phyloP scores from a whole-genome alignment of 2,113 vertebrate species.

The Leiothrix lutea region DNA sequence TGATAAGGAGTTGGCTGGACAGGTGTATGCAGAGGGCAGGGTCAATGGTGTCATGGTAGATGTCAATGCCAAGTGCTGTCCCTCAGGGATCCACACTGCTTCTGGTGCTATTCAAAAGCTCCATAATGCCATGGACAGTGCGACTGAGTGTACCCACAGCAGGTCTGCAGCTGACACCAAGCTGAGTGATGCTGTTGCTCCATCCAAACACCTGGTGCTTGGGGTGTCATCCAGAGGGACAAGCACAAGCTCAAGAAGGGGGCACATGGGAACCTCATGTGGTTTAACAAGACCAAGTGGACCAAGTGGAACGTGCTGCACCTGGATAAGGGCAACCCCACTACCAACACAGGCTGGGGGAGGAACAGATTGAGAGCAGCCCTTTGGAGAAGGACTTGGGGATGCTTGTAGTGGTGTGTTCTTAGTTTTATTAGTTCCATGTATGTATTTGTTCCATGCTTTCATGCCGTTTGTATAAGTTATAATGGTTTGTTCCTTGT shows the following conservation, averaged over 20 bases:
- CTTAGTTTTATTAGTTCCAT: too few species aligned
- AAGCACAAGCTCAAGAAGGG: fast-evolving
- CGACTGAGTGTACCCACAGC: background rate
- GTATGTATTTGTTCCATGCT: too few species aligned
- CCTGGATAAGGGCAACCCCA: background rate
- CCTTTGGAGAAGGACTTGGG: background rate
- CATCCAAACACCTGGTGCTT: background rate
- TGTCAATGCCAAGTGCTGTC: background rate
- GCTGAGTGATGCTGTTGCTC: background rate
- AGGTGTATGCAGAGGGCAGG: background rate
- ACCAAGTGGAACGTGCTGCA: background rate
- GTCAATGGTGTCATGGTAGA: too few species aligned
- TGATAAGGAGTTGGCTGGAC: background rate
- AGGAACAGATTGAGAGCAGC: background rate
- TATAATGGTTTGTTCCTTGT: too few species aligned
- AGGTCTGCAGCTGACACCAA: background rate
- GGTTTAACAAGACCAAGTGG: background rate
- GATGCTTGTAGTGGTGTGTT: too few species aligned
- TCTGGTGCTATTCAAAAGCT: background rate
- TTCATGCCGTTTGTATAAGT: too few species aligned
- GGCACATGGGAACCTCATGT: too few species aligned
- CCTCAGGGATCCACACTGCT: background rate
- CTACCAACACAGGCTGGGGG: background rate
- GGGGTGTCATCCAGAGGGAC: background rate
- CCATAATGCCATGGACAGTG: too few species aligned